Percentiles rank a stretch among this genome's conserved stretches.
These are phyloP conservation scores for Actenoides hombroni DNA, from an alignment of 2,113 vertebrate species.

Conservation along the genomic window DNA sequence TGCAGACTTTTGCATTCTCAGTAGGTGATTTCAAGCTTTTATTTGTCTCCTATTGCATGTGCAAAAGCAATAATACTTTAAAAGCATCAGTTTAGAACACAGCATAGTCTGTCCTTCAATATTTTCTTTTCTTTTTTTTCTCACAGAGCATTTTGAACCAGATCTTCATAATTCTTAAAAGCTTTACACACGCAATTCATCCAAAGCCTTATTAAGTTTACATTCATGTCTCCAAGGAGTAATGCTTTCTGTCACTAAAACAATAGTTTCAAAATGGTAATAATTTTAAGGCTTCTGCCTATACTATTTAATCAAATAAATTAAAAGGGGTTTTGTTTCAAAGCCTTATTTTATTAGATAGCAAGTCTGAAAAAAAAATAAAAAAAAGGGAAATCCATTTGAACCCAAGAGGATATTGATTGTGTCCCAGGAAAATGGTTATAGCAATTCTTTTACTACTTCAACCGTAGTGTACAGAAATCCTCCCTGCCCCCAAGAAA, in stretches of 20 bases:
- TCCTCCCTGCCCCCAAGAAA: neutral
- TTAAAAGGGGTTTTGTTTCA: neutral
- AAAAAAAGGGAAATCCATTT: conserved; percentile 22
- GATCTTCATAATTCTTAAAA: neutral
- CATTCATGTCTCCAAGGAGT: neutral
- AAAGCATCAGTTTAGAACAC: neutral
- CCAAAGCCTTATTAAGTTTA: conserved; percentile 6
- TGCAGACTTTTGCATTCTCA: neutral
- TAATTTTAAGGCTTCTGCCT: neutral
- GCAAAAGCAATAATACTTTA: neutral
- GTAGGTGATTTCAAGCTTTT: conserved; percentile 26
- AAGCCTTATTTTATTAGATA: conserved; percentile 11
- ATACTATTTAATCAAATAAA: conserved; percentile 24
- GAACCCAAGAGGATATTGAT: conserved; percentile 40
- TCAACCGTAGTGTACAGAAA: neutral
- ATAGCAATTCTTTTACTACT: conserved; percentile 2
- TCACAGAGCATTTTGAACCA: conserved; percentile 4
- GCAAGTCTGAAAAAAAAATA: neutral
- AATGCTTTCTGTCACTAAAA: neutral
- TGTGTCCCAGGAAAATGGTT: neutral
- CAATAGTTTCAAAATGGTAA: conserved; percentile 1
- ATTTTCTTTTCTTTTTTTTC: conserved; percentile 18
- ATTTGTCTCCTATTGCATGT: neutral
- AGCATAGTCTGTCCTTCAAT: neutral
- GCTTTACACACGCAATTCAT: neutral